Conservation (phyloP, 2,888 invertebrate genomes). For the Shargacucullia verbasci region DNA sequence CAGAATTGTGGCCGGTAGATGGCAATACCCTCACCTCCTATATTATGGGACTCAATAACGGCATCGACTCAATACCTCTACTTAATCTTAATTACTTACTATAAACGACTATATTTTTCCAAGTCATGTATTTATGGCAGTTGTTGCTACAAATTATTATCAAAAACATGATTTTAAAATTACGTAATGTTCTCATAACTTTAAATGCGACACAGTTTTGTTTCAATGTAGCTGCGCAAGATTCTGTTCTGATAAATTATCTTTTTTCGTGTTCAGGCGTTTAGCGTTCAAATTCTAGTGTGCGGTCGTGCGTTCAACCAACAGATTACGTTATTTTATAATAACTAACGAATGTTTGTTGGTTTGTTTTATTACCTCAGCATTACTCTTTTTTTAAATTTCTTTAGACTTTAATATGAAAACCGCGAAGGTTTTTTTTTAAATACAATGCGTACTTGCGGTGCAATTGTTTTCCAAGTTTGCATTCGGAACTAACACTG, state of each 20-base stretch:
- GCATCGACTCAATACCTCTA: too few relatives aligned
- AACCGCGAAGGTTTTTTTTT: too few relatives aligned
- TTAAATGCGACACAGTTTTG: constrained; percentile 42
- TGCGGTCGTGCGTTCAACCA: constrained; percentile 37
- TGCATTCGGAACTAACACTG: too few relatives aligned
- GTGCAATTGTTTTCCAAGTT: too few relatives aligned
- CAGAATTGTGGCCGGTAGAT: too few relatives aligned
- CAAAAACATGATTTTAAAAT: constrained; percentile 40
- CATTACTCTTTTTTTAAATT: constrained; percentile 14
- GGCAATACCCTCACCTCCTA: too few relatives aligned
- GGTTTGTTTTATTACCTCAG: constrained; percentile 23
- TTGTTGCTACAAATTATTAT: constrained; percentile 7
- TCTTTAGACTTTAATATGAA: too few relatives aligned
- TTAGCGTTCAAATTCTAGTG: constrained; percentile 8
- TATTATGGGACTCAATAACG: too few relatives aligned
- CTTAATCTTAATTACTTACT: too few relatives aligned
- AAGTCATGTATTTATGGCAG: constrained; percentile 5
- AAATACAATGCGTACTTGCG: too few relatives aligned
- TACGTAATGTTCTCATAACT: constrained; percentile 51
- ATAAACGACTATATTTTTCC: not conserved
- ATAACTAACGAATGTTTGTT: constrained; percentile 12
- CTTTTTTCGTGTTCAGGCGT: constrained; percentile 17
- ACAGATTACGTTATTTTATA: constrained; percentile 29
- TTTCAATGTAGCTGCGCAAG: constrained; percentile 33
- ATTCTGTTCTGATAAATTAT: constrained; percentile 42